Conservation (phyloP, 1,140 invertebrate genomes). For the Melitaea cinxia region DNA sequence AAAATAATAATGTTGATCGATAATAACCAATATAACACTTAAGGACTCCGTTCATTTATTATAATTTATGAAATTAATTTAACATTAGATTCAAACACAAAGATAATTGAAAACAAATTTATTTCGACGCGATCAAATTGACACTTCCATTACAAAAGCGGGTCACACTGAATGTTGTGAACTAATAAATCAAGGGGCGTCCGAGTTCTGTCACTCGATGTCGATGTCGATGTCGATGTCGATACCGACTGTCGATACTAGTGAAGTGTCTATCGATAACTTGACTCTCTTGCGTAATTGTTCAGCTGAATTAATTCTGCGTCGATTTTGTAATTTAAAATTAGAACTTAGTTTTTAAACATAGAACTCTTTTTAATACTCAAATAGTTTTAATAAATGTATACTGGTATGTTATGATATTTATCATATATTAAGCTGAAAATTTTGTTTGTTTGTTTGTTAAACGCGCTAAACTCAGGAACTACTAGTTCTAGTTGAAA, state of each 20-base stretch:
- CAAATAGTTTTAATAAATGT: too few species aligned
- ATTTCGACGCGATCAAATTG: conserved; percentile 11
- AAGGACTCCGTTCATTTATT: background rate
- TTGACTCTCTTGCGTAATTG: conserved; percentile 39
- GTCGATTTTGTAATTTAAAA: background rate
- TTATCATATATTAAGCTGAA: too few species aligned
- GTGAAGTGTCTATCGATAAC: conserved; percentile 48
- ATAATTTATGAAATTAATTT: conserved; percentile 2
- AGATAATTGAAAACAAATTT: conserved; percentile 9
- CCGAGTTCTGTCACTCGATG: conserved; percentile 44
- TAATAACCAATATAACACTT: background rate
- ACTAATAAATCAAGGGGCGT: conserved; percentile 51
- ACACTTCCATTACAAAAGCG: conserved; percentile 30
- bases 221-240: conserved; percentile 36
- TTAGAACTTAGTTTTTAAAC: too few species aligned
- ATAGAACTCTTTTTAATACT: too few species aligned
- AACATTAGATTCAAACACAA: background rate
- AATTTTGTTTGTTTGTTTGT: too few species aligned
- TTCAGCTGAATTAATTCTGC: conserved; percentile 7
- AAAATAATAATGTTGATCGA: too few species aligned
- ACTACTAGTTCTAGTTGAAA: too few species aligned
- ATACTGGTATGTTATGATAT: too few species aligned
- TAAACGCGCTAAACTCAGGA: too few species aligned
- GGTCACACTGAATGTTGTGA: conserved; percentile 44
- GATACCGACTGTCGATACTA: conserved; percentile 37